A percentile compares a stretch with the other conserved stretches of the same genome.
phyloP scores from a whole-genome alignment of 2,888 invertebrate species.

The Ischnus inquisitorius region DNA sequence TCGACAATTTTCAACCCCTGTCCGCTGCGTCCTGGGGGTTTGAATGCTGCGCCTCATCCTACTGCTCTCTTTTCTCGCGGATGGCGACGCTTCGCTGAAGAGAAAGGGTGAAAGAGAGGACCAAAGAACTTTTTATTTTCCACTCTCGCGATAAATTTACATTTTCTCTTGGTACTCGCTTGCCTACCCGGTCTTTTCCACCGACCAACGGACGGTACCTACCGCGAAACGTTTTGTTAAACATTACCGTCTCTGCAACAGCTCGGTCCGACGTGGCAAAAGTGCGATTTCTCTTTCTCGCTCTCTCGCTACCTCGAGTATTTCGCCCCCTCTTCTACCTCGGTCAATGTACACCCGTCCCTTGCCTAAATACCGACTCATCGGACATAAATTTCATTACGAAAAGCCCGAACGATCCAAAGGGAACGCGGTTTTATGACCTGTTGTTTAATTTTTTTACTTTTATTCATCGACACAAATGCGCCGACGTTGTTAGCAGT shows the following conservation, averaged over 20 bases:
- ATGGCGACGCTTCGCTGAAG: constrained; percentile 17
- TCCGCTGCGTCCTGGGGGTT: constrained; percentile 18
- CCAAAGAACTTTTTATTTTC: constrained; percentile 43
- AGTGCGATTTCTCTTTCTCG: constrained; percentile 61
- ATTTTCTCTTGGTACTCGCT: constrained; percentile 72
- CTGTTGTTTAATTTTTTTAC: neutral
- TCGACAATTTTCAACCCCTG: constrained; percentile 67
- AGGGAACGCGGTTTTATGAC: too few species aligned
- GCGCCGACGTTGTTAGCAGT: too few species aligned
- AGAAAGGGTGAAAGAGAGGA: constrained; percentile 31
- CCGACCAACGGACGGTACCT: constrained; percentile 50
- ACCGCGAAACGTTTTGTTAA: constrained; percentile 78
- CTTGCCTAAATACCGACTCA: neutral
- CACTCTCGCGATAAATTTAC: constrained; percentile 78
- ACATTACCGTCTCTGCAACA: constrained; percentile 74
- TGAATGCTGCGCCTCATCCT: constrained; percentile 43
- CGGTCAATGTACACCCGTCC: neutral
- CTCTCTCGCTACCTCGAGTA: constrained; percentile 30
- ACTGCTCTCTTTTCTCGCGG: constrained; percentile 14
- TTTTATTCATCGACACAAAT: neutral
- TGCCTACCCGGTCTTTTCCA: constrained; percentile 23
- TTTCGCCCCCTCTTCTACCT: constrained; percentile 1
- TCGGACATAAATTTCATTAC: constrained; percentile 41
- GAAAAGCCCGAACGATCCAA: neutral
- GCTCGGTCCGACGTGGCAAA: constrained; percentile 61